phyloP scores from a whole-genome alignment of 2,113 vertebrate species.

The Scortum barcoo region DNA sequence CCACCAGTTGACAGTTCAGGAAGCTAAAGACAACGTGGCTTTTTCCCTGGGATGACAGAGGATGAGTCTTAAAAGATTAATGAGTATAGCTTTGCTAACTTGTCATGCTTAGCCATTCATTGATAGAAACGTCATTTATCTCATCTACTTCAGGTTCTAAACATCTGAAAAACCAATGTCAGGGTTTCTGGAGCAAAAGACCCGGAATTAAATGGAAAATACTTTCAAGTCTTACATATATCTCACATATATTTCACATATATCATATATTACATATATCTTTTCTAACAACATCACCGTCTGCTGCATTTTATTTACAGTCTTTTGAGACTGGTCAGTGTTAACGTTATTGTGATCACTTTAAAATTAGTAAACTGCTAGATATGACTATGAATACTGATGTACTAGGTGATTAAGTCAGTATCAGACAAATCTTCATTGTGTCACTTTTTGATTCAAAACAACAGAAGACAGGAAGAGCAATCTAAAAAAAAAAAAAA shows the following conservation, averaged over 20 bases:
- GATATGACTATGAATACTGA: not conserved
- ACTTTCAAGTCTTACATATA: no score
- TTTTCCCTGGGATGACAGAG: conserved; percentile 47
- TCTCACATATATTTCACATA: no score
- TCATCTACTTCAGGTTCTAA: conserved; percentile 42
- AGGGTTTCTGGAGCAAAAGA: conserved; percentile 29
- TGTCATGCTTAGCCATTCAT: conserved; percentile 54
- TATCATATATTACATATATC: no score
- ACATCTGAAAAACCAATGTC: conserved; percentile 18
- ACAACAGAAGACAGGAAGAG: conserved; percentile 2
- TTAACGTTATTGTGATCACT: not conserved
- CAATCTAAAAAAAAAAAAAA: no score
- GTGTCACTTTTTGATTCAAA: not conserved
- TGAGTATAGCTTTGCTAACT: conserved; percentile 55
- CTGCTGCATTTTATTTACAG: not conserved
- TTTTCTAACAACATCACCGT: not conserved
- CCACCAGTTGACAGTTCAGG: conserved; percentile 59
- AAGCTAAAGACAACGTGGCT: conserved; percentile 61
- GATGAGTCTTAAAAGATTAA: conserved; percentile 73
- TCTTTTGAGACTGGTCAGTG: not conserved
- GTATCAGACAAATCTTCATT: not conserved
- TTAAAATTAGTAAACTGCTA: not conserved
- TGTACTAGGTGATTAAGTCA: not conserved
- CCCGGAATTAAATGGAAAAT: not conserved
- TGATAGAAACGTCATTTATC: conserved; percentile 59